Percentiles rank a stretch among this genome's conserved stretches.
Conservation (phyloP, 2,797 vertebrate genomes). For the Denticeps clupeoides region DNA sequence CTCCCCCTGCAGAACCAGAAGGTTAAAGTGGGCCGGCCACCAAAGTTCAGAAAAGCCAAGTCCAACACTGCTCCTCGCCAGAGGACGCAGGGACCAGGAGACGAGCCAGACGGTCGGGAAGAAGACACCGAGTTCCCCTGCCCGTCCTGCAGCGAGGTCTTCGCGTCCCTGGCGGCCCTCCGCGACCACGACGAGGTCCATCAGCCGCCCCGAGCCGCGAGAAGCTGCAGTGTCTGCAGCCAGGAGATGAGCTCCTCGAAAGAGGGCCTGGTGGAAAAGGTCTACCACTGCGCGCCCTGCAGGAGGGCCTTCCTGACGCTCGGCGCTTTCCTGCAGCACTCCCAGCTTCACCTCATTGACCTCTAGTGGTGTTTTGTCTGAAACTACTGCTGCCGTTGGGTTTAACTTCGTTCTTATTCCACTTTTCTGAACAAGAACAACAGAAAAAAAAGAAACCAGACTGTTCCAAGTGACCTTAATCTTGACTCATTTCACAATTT, state of each 20-base stretch:
- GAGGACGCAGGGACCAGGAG: too few species aligned
- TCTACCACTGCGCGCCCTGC: constrained; percentile 63
- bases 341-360: constrained; percentile 57
- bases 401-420: too few species aligned
- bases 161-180: constrained; percentile 42
- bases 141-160: constrained; percentile 54
- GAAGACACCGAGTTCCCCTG: constrained; percentile 52
- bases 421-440: too few species aligned
- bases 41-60: not conserved
- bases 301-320: constrained; percentile 49
- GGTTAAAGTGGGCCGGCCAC: constrained; percentile 1
- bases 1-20: constrained; percentile 9
- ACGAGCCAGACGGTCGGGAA: constrained; percentile 24
- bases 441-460: too few species aligned
- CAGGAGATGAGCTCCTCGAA: constrained; percentile 41
- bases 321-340: constrained; percentile 56
- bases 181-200: constrained; percentile 49
- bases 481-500: too few species aligned
- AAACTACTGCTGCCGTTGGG: too few species aligned
- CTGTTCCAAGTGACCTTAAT: too few species aligned
- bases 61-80: too few species aligned
- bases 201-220: constrained; percentile 31
- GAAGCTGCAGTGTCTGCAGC: constrained; percentile 53
- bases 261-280: constrained; percentile 30
- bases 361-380: too few species aligned